These are phyloP conservation scores for Gadus chalcogrammus DNA, from an alignment of 2,113 vertebrate species.

Conservation along the genomic window DNA sequence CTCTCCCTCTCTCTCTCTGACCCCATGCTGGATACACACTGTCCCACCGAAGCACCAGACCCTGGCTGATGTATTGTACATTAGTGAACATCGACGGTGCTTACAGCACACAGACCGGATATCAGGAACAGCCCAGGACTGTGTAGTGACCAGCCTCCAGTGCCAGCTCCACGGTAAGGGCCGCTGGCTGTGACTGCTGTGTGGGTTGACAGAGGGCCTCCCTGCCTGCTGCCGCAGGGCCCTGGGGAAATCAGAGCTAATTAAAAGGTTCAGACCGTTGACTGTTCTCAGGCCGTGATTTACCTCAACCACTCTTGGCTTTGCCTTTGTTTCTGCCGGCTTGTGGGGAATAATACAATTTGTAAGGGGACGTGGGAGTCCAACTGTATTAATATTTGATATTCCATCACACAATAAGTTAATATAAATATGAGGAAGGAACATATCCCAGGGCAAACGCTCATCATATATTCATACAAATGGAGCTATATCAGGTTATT, in stretches of 20 bases:
- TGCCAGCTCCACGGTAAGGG: neutral
- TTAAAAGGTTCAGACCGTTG: constrained; percentile 31
- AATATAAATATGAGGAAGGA: no score
- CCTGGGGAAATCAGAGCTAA: constrained; percentile 30
- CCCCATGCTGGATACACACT: constrained; percentile 54
- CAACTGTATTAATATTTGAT: no score
- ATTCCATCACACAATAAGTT: no score
- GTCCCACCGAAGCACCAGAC: constrained; percentile 41
- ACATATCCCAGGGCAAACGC: no score
- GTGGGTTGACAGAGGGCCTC: neutral
- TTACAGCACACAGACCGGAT: constrained; percentile 30
- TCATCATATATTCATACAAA: no score
- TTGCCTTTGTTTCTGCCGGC: no score
- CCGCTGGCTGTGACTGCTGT: neutral
- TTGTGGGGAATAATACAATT: no score
- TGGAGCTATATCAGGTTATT: no score
- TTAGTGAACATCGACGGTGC: constrained; percentile 49
- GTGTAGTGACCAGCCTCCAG: neutral
- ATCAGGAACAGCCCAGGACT: constrained; percentile 9
- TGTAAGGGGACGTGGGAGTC: no score
- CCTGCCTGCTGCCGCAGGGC: neutral
- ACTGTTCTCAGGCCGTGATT: no score
- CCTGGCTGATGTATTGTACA: constrained; percentile 36
- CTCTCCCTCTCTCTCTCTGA: constrained; percentile 59
- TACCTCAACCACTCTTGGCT: no score